phyloP scores from a whole-genome alignment of 2,797 vertebrate genomes.

The Enteromius treurensis region DNA sequence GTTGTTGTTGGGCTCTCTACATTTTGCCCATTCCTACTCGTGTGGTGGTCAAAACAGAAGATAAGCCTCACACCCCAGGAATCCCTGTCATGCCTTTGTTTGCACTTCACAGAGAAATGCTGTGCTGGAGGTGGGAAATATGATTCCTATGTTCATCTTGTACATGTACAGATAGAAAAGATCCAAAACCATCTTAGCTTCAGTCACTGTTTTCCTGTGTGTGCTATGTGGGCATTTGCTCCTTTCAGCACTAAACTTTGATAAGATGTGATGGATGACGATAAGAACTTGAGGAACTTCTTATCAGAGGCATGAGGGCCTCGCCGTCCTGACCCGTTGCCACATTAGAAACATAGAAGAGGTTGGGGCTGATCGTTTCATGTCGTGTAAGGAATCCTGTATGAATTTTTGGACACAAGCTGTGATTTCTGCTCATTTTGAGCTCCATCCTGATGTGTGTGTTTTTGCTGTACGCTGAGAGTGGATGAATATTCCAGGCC shows the following conservation, averaged over 20 bases:
- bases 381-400: constrained; percentile 46
- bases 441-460: constrained; percentile 65
- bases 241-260: constrained; percentile 36
- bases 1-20: constrained; percentile 30
- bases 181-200: constrained; percentile 50
- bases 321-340: constrained; percentile 31
- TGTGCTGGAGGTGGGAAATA: constrained; percentile 64
- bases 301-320: constrained; percentile 54
- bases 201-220: constrained; percentile 50
- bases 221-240: constrained; percentile 39
- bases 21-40: constrained; percentile 54
- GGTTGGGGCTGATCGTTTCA: constrained; percentile 22
- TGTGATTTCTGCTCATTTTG: constrained; percentile 77
- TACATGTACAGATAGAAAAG: constrained; percentile 55
- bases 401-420: constrained; percentile 76
- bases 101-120: constrained; percentile 56
- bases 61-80: constrained; percentile 72
- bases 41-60: constrained; percentile 73
- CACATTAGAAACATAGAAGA: constrained; percentile 37
- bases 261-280: constrained; percentile 47
- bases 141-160: constrained; percentile 61
- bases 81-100: constrained; percentile 79
- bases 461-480: constrained; percentile 1
- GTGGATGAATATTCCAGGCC: constrained; percentile 52
- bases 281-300: constrained; percentile 50